Base-by-base conservation (phyloP, 1,140 invertebrate genomes). In the Diploscapter pachys region DNA sequence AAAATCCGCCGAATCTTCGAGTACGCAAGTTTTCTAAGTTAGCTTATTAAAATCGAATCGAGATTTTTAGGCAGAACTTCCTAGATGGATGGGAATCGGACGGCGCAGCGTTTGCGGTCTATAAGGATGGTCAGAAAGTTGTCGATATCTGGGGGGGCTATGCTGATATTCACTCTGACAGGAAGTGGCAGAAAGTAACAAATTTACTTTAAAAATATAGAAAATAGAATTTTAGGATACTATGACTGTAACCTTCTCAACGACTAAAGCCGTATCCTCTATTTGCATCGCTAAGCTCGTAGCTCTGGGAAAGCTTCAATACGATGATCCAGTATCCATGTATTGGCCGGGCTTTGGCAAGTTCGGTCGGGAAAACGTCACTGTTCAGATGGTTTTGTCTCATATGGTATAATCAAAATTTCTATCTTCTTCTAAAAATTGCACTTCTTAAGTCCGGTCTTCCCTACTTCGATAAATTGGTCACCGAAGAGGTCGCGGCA, bases 291-390 rank as follows among this genome's bases (percentile, higher is more conserved):
- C 85, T 2, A 73, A 81, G 59, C 76, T 87, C 5, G 84, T 86
- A 6, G 86, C 87, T 54, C 80, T 79, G 63, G 78, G 87, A 59
- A 64, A 55, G 56, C 50, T 87, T 2, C 79, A 84, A 51, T 87
- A 87, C 71, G 81, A 85, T 50, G 80, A 83, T 52, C 78, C 80
- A 4, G 83, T 88, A 0, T 64, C 75, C 4, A 73, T 83, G 13
- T 86, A 87, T 78, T 88, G 87, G 87, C 87, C 87, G 13, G 86
- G 85, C 63, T 88, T 88, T 82, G 85, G 75, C 11, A 65, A 81
- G 13, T 80, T 87, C 62, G 85, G 85, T 3, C 88, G 87, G 78
- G 82, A 82, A 49, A 82, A 82, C 50, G 82, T 88, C 4, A 88
- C 87, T 11, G 81, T 88, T 3, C 81, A 86, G 13, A 81, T 81